Evolutionary conservation across 2,888 invertebrate species (phyloP).

Genomic region (Malthinus flaveolus): DNA sequence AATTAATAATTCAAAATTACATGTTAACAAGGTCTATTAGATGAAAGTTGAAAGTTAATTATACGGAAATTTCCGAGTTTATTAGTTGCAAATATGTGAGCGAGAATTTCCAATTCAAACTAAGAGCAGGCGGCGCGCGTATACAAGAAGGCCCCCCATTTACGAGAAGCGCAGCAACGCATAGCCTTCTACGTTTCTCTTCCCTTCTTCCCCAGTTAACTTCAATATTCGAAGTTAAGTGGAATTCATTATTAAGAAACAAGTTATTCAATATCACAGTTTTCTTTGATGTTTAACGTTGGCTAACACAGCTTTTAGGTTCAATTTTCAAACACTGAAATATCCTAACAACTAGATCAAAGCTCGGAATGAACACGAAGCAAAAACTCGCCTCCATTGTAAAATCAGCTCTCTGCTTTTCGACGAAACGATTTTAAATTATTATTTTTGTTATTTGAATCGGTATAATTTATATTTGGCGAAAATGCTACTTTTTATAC

Average conservation of each 20-base stretch:
- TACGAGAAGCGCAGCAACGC: slow-evolving; percentile 41
- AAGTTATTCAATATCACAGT: slow-evolving; percentile 51
- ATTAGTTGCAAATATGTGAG: slow-evolving; percentile 57
- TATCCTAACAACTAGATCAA: slow-evolving; percentile 28
- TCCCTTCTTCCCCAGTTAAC: slow-evolving; percentile 36
- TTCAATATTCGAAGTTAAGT: slow-evolving; percentile 46
- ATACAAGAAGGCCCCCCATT: slow-evolving; percentile 25
- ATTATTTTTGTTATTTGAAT: slow-evolving; percentile 3
- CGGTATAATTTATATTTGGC: slow-evolving; percentile 1
- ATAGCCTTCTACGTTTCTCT: slow-evolving; percentile 43
- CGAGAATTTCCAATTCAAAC: slow-evolving; percentile 57
- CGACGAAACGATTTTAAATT: slow-evolving; percentile 1
- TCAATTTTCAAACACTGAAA: slow-evolving; percentile 38
- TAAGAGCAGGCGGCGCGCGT: slow-evolving; percentile 44
- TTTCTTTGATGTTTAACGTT: slow-evolving; percentile 46
- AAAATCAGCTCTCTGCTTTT: slow-evolving; percentile 7
- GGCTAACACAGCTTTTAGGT: slow-evolving; percentile 42
- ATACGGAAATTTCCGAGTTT: slow-evolving; percentile 56
- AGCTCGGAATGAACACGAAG: slow-evolving; percentile 23
- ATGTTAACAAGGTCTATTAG: too few relatives aligned
- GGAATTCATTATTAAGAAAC: slow-evolving; percentile 54
- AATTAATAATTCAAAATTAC: too few relatives aligned
- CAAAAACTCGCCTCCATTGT: slow-evolving; percentile 22
- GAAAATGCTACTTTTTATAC: neutral
- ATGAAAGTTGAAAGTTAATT: slow-evolving; percentile 52